A percentile compares a stretch with the other conserved stretches of the same genome.
These are phyloP conservation scores for Syndactyla subalaris DNA, from an alignment of 2,797 vertebrate genomes.

Conservation along the genomic window DNA sequence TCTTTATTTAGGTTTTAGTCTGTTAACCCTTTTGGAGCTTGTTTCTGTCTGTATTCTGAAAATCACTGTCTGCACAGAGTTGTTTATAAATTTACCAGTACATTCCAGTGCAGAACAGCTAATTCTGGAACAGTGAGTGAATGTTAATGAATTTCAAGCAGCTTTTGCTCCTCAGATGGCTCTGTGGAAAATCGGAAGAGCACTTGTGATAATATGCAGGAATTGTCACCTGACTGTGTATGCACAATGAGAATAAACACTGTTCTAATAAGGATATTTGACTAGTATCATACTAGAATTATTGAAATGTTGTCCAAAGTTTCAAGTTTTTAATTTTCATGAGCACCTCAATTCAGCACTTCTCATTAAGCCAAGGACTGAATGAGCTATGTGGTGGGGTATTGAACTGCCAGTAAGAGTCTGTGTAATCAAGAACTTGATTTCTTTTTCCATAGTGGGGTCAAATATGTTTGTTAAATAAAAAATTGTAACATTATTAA, in stretches of 20 bases:
- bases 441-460: not conserved
- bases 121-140: constrained; percentile 82
- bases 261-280: not conserved
- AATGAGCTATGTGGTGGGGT: not conserved
- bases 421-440: not conserved
- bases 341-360: not conserved
- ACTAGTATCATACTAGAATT: not conserved
- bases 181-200: constrained; percentile 81
- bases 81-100: constrained; percentile 87
- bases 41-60: constrained; percentile 73
- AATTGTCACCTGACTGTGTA: constrained; percentile 63
- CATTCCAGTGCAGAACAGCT: constrained; percentile 86
- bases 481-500: not conserved
- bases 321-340: not conserved
- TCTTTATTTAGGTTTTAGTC: constrained; percentile 16
- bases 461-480: not conserved
- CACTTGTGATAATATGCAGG: constrained; percentile 70
- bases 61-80: constrained; percentile 77
- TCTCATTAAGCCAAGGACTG: not conserved
- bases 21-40: constrained; percentile 8
- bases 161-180: constrained; percentile 73
- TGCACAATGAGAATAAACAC: not conserved
- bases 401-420: not conserved
- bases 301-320: not conserved
- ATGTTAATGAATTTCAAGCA: constrained; percentile 85